phyloP scores from a whole-genome alignment of 2,797 vertebrate species.

The Phoxinus dragarum region DNA sequence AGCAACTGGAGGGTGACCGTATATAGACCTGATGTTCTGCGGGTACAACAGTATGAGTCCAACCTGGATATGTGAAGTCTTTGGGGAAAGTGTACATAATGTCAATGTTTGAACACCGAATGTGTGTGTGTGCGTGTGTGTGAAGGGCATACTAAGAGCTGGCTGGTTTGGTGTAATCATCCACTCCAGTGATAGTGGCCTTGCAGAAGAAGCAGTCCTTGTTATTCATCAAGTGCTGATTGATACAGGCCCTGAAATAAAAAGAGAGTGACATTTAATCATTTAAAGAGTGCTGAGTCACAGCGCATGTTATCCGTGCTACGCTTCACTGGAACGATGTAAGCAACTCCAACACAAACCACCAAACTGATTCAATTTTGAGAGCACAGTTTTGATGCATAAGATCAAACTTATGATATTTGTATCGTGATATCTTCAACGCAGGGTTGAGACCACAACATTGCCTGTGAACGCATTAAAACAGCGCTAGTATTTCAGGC shows the following conservation, averaged over 20 bases:
- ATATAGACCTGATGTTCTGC: conserved; percentile 17
- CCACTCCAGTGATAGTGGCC: conserved; percentile 89
- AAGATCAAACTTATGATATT: not conserved
- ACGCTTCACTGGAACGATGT: conserved; percentile 10
- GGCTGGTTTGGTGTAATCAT: conserved; percentile 90
- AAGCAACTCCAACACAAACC: conserved; percentile 7
- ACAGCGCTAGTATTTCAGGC: not conserved
- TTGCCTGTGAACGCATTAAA: not conserved
- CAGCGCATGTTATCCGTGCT: not conserved
- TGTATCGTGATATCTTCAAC: not conserved
- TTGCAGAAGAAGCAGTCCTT: conserved; percentile 99
- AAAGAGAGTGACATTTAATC: conserved; percentile 39
- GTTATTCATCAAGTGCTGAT: conserved; percentile 99
- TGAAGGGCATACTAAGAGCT: conserved; percentile 73
- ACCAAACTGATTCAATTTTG: not conserved
- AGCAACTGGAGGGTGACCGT: not conserved
- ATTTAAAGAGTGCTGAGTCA: conserved; percentile 50
- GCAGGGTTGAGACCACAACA: not conserved
- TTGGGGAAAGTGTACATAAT: conserved; percentile 43
- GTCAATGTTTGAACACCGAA: conserved; percentile 22
- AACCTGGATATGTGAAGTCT: conserved; percentile 46
- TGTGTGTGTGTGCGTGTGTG: not conserved
- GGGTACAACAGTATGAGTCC: not conserved
- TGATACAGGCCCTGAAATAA: conserved; percentile 91
- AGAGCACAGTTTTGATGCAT: not conserved